These are phyloP conservation scores for Sterrhoptilus dennistouni DNA, from an alignment of 2,113 vertebrate genomes.

Conservation along the genomic window DNA sequence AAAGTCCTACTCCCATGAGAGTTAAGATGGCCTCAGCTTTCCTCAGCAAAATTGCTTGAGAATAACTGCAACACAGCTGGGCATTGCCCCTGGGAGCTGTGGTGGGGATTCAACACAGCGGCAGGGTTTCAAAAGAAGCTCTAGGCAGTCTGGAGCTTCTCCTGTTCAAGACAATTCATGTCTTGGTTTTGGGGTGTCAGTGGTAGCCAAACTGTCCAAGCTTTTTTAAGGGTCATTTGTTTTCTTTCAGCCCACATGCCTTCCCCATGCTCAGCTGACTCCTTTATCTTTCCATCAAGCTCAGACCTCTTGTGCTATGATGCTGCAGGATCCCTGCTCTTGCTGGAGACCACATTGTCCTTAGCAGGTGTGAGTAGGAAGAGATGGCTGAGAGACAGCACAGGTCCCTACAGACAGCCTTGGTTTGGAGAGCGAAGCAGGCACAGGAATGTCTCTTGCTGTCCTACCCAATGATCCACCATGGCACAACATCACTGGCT, in stretches of 20 bases:
- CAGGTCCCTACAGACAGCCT: neutral
- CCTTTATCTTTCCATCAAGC: neutral
- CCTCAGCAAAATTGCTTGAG: neutral
- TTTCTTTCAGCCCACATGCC: neutral
- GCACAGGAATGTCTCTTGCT: neutral
- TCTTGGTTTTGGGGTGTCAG: neutral
- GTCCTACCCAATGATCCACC: neutral
- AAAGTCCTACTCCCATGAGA: neutral
- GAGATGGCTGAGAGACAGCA: neutral
- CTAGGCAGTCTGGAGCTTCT: neutral
- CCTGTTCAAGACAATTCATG: neutral
- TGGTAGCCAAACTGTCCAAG: neutral
- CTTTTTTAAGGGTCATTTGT: neutral
- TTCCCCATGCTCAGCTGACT: neutral
- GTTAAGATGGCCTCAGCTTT: neutral
- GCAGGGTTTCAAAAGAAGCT: neutral
- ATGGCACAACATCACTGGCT: neutral
- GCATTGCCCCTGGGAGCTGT: neutral
- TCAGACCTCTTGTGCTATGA: neutral
- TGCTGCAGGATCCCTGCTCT: neutral
- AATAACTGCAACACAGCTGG: neutral
- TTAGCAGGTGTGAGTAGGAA: neutral
- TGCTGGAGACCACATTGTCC: accelerated
- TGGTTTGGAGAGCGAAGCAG: neutral
- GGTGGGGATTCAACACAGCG: neutral